Conservation (phyloP, 2,113 vertebrate species). For the Hemicordylus capensis region DNA sequence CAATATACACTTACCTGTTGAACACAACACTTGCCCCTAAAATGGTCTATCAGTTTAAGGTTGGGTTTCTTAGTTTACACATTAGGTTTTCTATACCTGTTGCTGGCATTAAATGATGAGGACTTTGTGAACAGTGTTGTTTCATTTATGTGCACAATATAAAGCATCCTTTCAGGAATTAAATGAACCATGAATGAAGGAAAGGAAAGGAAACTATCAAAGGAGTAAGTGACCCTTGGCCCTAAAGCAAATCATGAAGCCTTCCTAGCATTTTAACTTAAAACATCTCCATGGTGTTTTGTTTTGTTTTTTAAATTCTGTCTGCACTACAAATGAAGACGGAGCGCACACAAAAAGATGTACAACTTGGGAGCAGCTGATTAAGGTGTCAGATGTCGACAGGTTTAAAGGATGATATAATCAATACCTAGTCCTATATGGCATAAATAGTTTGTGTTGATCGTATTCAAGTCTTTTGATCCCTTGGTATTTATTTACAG, state of each 20-base stretch:
- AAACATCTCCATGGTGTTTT: conserved; percentile 26
- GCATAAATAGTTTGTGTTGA: conserved; percentile 20
- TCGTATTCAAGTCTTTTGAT: conserved; percentile 43
- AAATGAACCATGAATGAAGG: conserved; percentile 60
- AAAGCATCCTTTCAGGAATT: conserved; percentile 48
- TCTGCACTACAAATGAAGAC: conserved; percentile 22
- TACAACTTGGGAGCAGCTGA: conserved; percentile 36
- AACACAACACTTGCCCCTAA: background rate
- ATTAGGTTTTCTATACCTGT: conserved; percentile 42
- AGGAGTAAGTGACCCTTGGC: conserved; percentile 56
- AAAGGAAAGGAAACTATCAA: conserved; percentile 62
- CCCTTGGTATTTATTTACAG: conserved; percentile 57
- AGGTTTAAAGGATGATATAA: conserved; percentile 40
- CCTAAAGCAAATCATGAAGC: conserved; percentile 59
- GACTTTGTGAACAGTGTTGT: conserved; percentile 28
- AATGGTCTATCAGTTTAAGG: conserved; percentile 9
- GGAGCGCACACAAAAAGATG: background rate
- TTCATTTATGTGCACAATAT: conserved; percentile 58
- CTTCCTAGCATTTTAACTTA: conserved; percentile 34
- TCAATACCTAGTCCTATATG: conserved; percentile 49
- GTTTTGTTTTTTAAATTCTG: conserved; percentile 8
- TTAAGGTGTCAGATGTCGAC: conserved; percentile 48
- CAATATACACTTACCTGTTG: background rate
- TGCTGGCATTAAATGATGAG: conserved; percentile 44
- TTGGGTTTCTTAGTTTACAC: background rate